phyloP scores from a whole-genome alignment of 2,888 invertebrate species.

The Zaprionus lineosus region DNA sequence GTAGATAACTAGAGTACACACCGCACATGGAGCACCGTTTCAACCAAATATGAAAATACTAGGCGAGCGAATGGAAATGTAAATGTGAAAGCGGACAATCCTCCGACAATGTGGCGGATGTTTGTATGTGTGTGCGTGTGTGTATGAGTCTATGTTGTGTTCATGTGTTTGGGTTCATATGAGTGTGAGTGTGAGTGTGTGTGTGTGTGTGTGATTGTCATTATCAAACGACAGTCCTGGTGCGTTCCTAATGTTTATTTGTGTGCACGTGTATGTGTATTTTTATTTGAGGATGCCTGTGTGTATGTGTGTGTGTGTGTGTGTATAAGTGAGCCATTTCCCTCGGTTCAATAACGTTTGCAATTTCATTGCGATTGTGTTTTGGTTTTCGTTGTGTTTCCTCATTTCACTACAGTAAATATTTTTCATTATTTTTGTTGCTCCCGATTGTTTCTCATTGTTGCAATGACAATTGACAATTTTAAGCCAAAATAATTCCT shows the following conservation, averaged over 20 bases:
- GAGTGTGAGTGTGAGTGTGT: constrained; percentile 2
- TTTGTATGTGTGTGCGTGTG: constrained; percentile 9
- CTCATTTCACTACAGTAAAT: too few species aligned
- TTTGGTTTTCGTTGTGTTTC: not conserved
- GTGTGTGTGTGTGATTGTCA: constrained; percentile 24
- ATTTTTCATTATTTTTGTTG: constrained; percentile 10
- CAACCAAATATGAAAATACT: not conserved
- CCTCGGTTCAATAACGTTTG: constrained; percentile 44
- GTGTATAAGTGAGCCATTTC: constrained; percentile 28
- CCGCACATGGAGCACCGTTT: constrained; percentile 38
- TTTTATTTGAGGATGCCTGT: constrained; percentile 18
- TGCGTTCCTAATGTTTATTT: constrained; percentile 12
- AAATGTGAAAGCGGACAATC: constrained; percentile 53
- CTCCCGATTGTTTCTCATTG: not conserved
- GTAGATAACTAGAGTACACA: constrained; percentile 32
- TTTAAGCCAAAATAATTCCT: too few species aligned
- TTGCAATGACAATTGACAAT: not conserved
- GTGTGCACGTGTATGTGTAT: constrained; percentile 8
- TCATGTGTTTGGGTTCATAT: too few species aligned
- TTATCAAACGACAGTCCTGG: constrained; percentile 38
- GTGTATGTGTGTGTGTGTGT: constrained; percentile 1
- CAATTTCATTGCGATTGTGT: constrained; percentile 26
- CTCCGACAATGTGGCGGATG: constrained; percentile 45
- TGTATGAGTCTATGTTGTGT: too few species aligned
- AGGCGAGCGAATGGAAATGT: constrained; percentile 52